A percentile compares a stretch with the other conserved stretches of the same genome.
Evolutionary conservation across 2,113 vertebrate genomes (phyloP).

Genomic region (Microcebus ravelobensis): DNA sequence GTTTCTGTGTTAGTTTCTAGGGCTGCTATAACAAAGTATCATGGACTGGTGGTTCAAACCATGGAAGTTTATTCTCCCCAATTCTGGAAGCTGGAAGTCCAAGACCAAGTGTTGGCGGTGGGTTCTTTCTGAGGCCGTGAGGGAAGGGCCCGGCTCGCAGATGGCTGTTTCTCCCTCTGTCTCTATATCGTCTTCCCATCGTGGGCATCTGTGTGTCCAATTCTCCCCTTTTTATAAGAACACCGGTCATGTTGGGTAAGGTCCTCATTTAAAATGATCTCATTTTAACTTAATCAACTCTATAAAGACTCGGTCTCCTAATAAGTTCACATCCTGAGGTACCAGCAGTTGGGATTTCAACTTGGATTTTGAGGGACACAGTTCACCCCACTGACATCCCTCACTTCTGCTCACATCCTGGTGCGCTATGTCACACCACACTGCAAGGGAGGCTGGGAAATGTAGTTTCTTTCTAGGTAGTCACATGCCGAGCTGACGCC

Average conservation of each 20-base stretch:
- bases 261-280: background rate
- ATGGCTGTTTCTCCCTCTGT: background rate
- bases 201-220: background rate
- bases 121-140: background rate
- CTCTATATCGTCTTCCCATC: background rate
- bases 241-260: background rate
- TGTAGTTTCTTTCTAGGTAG: background rate
- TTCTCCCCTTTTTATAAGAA: background rate
- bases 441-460: background rate
- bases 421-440: background rate
- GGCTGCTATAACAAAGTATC: background rate
- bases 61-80: background rate
- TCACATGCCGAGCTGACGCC: too few relatives aligned
- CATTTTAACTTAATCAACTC: background rate
- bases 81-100: background rate
- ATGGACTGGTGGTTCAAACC: background rate
- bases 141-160: background rate
- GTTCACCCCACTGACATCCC: background rate
- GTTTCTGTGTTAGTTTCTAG: background rate
- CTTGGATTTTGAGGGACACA: background rate
- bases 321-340: background rate
- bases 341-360: background rate
- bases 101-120: background rate
- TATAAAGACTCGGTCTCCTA: background rate
- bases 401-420: background rate